These are phyloP conservation scores for Noctua janthe DNA, from an alignment of 2,888 invertebrate genomes.

Conservation along the genomic window DNA sequence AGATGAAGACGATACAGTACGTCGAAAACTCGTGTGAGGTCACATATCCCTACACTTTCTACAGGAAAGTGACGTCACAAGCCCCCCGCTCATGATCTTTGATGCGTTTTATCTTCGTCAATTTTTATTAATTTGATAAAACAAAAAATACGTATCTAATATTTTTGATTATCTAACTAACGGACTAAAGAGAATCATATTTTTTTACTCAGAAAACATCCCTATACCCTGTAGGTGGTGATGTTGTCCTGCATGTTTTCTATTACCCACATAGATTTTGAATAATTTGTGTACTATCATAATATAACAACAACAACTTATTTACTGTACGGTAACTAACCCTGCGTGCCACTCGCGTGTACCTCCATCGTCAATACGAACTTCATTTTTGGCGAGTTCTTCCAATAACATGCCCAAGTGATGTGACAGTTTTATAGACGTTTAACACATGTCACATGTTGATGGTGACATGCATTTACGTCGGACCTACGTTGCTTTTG, in stretches of 20 bases:
- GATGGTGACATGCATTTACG: conserved; percentile 75
- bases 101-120: too few species aligned
- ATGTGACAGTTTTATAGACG: conserved; percentile 68
- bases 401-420: conserved; percentile 58
- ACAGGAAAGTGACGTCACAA: too few species aligned
- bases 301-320: conserved; percentile 35
- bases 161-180: too few species aligned
- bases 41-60: too few species aligned
- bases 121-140: too few species aligned
- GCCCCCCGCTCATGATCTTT: too few species aligned
- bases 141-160: too few species aligned
- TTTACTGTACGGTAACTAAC: conserved; percentile 38
- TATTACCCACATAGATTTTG: conserved; percentile 12
- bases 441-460: conserved; percentile 75
- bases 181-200: too few species aligned
- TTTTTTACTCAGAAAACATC: too few species aligned
- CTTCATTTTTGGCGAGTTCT: conserved; percentile 66
- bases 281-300: conserved; percentile 46
- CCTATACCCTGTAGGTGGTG: neutral
- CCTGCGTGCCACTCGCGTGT: conserved; percentile 14
- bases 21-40: too few species aligned
- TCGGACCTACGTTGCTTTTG: conserved; percentile 79
- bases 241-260: conserved; percentile 24
- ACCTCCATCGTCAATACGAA: conserved; percentile 50
- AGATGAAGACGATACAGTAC: too few species aligned